Conservation (phyloP, 2,888 invertebrate genomes). For the Eupithecia inturbata region DNA sequence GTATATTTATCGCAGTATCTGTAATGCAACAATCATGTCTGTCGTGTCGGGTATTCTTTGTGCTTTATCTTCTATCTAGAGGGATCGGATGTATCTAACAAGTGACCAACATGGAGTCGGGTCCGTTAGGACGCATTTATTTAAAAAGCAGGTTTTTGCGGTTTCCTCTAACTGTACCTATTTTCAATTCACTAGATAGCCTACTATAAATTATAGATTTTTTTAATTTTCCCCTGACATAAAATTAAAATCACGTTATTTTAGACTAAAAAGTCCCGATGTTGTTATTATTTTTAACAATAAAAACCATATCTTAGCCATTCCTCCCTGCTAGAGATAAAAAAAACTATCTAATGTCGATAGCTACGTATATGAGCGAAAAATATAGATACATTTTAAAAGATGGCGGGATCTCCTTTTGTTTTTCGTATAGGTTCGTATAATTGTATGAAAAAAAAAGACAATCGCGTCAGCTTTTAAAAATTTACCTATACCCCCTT, state of each 20-base stretch:
- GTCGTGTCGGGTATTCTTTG: constrained; percentile 55
- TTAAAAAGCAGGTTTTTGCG: constrained; percentile 17
- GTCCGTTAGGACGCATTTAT: constrained; percentile 58
- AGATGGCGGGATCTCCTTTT: too few relatives aligned
- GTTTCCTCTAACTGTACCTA: not conserved
- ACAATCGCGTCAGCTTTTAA: too few relatives aligned
- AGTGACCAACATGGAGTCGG: constrained; percentile 60
- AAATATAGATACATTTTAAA: too few relatives aligned
- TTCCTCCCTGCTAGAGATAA: not conserved
- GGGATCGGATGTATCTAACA: constrained; percentile 49
- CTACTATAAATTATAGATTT: not conserved
- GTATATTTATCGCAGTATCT: constrained; percentile 36
- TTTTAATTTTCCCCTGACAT: not conserved
- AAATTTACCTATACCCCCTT: too few relatives aligned
- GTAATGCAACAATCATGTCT: constrained; percentile 42
- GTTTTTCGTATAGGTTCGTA: not conserved
- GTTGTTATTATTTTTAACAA: not conserved
- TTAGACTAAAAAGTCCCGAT: not conserved
- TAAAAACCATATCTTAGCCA: not conserved
- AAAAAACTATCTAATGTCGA: not conserved
- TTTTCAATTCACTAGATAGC: constrained; percentile 1
- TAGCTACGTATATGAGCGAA: not conserved
- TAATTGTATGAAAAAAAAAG: too few relatives aligned
- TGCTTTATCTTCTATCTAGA: constrained; percentile 54
- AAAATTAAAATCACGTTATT: not conserved